Evolutionary conservation across 2,797 vertebrate genomes (phyloP).

Genomic region (Chlorospingus semifuscus): DNA sequence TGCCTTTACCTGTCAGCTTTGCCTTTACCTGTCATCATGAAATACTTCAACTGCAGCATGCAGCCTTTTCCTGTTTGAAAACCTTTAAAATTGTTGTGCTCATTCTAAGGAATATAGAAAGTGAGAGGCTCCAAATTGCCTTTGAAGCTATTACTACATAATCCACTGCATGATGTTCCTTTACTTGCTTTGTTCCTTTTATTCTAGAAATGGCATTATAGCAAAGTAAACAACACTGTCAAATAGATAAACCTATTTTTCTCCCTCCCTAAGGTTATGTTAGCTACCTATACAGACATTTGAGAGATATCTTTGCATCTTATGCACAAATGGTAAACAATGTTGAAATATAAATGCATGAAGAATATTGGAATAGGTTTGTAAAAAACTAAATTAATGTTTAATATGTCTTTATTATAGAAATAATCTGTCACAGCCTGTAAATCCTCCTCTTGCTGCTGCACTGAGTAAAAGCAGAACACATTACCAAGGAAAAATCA

Average conservation of each 20-base stretch:
- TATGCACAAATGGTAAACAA: neutral
- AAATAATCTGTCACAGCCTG: neutral
- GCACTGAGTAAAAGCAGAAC: neutral
- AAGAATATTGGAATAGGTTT: neutral
- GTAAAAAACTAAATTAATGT: neutral
- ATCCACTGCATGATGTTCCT: neutral
- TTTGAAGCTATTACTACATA: neutral
- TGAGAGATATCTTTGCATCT: neutral
- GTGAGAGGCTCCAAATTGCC: neutral
- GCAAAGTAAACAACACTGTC: neutral
- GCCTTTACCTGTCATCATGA: constrained; percentile 1
- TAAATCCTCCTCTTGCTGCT: neutral
- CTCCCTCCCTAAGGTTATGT: neutral
- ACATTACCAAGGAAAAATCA: neutral
- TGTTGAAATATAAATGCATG: neutral
- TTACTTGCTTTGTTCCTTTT: neutral
- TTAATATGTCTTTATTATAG: neutral
- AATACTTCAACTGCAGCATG: neutral
- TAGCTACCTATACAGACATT: neutral
- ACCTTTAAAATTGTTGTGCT: neutral
- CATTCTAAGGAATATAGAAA: neutral
- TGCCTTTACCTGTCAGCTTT: constrained; percentile 32
- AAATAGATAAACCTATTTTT: neutral
- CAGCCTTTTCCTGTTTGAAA: neutral
- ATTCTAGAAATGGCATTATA: neutral